Evolutionary conservation across 1,140 invertebrate species (phyloP), one percentile per base, ranked within the genome.

Genomic region (Lepidurus arcticus): DNA sequence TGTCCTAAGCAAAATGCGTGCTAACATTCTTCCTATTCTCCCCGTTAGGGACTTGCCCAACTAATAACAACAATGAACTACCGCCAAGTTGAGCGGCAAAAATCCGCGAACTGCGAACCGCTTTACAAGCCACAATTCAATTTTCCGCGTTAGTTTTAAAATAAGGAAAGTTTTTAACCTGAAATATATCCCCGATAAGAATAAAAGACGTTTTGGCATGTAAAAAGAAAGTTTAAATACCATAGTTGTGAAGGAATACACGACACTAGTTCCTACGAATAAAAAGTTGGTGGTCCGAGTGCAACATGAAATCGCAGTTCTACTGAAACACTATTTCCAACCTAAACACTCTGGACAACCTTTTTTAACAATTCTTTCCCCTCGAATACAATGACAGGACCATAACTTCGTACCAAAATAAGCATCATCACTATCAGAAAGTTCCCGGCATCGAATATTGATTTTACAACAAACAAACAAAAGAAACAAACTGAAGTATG

Each of bases 221-320:
- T 65, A 65, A 65, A 65, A 65, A 65, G 53, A 65, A 65, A 9
- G 16, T 65, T 65, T 65, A 65, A 65, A 65, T 65, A 65, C 53
- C 16, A n/a, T 47, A 21, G 16, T 21, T 65, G n/a, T 65, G 53
- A 65, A 65, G 53, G 53, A 65, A 65, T 65, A 65, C 53, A 65
- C 53, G 53, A 65, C 53, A 65, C 53, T 65, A 65, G 53, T 65
- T 65, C 53, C 53, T 65, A 65, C 53, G 53, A 65, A 65, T 65
- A 65, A 65, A 65, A 65, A 65, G 16, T 47, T 6, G 10, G 45
- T 65, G 53, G 53, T 65, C 53, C 53, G 53, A 65, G 53, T 65
- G 53, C 53, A 65, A 65, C 9, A 65, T 21, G 53, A 65, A 65
- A 34, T 34, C 34, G 34, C 4, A 34, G 34, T 34, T 65, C 53